phyloP scores from a whole-genome alignment of 1,140 invertebrate species.

The Oreohelix idahoensis region DNA sequence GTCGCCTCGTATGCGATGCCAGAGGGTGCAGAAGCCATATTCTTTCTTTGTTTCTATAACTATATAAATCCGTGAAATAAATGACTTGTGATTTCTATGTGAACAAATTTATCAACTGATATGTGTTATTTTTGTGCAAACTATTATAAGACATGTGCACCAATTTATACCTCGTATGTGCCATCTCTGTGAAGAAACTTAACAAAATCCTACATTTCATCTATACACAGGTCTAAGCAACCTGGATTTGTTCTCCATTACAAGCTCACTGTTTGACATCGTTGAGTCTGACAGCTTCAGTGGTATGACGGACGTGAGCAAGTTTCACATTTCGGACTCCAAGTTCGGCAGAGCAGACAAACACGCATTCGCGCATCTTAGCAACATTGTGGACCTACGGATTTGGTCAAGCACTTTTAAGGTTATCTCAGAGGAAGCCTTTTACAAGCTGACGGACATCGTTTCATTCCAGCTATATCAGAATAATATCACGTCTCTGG shows the following conservation, averaged over 20 bases:
- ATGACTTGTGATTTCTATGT: too few species aligned
- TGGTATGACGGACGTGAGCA: neutral
- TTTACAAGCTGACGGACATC: conserved; percentile 12
- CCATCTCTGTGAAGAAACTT: too few species aligned
- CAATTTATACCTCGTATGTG: too few species aligned
- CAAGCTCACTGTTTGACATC: conserved; percentile 20
- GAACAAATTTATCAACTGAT: neutral
- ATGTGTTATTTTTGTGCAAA: too few species aligned
- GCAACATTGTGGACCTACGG: neutral
- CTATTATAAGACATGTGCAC: too few species aligned
- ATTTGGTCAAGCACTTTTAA: conserved; percentile 8
- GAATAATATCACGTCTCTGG: conserved; percentile 21
- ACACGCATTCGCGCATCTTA: conserved; percentile 14
- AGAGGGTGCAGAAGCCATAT: too few species aligned
- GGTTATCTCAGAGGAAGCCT: conserved; percentile 10
- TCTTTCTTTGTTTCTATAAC: too few species aligned
- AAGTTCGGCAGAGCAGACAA: conserved; percentile 21
- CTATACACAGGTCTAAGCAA: conserved; percentile 4
- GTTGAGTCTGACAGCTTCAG: conserved; percentile 37
- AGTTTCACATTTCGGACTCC: conserved; percentile 23
- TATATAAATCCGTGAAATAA: too few species aligned
- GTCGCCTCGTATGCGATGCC: too few species aligned
- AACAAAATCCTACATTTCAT: too few species aligned
- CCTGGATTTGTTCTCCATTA: conserved; percentile 22
- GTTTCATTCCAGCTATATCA: neutral